These are phyloP conservation scores for Chloroclystis v-ata DNA, from an alignment of 2,888 invertebrate genomes.

Conservation along the genomic window DNA sequence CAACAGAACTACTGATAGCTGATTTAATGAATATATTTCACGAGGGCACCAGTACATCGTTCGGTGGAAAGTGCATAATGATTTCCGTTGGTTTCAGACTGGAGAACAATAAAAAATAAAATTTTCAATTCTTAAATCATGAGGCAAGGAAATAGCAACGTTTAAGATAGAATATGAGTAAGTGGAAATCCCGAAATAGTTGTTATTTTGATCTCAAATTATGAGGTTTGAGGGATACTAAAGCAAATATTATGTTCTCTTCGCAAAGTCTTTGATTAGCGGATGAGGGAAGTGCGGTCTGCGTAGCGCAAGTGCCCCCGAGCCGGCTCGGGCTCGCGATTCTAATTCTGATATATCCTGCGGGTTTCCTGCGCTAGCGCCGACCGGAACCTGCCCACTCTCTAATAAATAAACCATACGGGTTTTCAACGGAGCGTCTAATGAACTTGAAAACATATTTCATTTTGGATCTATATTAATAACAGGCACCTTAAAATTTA, in stretches of 20 bases:
- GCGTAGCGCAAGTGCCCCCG: constrained; percentile 51
- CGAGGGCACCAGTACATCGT: constrained; percentile 57
- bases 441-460: constrained; percentile 33
- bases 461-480: constrained; percentile 1
- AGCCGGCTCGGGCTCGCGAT: constrained; percentile 57
- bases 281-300: constrained; percentile 60
- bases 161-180: constrained; percentile 2
- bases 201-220: constrained; percentile 1
- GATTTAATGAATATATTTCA: constrained; percentile 73
- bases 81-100: constrained; percentile 65
- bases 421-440: constrained; percentile 27
- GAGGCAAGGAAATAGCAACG: constrained; percentile 17
- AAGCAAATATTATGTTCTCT: constrained; percentile 17
- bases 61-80: constrained; percentile 74
- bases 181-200: constrained; percentile 1
- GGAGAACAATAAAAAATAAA: constrained; percentile 60
- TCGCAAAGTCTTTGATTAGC: constrained; percentile 31
- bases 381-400: constrained; percentile 54
- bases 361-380: constrained; percentile 56
- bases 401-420: constrained; percentile 55
- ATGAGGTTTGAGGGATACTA: constrained; percentile 3
- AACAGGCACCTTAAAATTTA: not conserved
- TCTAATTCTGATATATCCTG: constrained; percentile 69
- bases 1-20: constrained; percentile 51
- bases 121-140: constrained; percentile 33